Evolutionary conservation across 1,140 invertebrate genomes (phyloP).

Genomic region (Oscheius sp.): DNA sequence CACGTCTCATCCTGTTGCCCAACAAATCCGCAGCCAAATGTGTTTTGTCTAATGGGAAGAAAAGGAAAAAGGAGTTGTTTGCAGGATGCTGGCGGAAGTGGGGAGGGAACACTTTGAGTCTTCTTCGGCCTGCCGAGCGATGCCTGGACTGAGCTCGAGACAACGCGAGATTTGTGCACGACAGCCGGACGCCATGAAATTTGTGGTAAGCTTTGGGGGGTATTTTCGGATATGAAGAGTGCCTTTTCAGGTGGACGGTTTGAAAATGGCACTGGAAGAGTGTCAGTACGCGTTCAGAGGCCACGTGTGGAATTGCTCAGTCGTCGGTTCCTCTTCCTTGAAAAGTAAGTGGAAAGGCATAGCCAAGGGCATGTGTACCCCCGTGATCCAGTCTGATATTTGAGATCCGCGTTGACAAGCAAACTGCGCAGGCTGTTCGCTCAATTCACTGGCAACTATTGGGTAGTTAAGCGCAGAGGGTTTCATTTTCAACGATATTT

Average conservation of each 20-base stretch:
- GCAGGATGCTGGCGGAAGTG: background rate
- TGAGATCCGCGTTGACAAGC: no score
- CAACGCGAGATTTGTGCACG: constrained; percentile 43
- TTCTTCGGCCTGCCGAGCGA: constrained; percentile 11
- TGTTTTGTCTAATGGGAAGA: no score
- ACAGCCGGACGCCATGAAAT: constrained; percentile 42
- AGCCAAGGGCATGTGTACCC: no score
- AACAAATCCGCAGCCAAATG: background rate
- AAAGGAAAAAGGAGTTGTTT: background rate
- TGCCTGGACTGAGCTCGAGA: constrained; percentile 40
- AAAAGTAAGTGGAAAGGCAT: no score
- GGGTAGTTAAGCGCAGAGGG: no score
- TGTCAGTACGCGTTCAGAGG: constrained; percentile 68
- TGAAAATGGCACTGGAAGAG: constrained; percentile 65
- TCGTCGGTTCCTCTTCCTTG: constrained; percentile 44
- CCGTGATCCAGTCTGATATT: no score
- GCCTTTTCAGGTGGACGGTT: constrained; percentile 60
- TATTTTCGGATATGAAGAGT: background rate
- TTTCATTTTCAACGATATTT: constrained; percentile 2
- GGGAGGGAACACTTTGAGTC: constrained; percentile 33
- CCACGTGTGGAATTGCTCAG: constrained; percentile 69
- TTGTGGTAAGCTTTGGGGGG: constrained; percentile 4
- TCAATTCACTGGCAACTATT: no score
- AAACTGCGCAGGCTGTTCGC: no score
- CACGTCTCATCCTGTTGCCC: background rate